Evolutionary conservation across 2,888 invertebrate species (phyloP).

Genomic region (Desoria tigrina): DNA sequence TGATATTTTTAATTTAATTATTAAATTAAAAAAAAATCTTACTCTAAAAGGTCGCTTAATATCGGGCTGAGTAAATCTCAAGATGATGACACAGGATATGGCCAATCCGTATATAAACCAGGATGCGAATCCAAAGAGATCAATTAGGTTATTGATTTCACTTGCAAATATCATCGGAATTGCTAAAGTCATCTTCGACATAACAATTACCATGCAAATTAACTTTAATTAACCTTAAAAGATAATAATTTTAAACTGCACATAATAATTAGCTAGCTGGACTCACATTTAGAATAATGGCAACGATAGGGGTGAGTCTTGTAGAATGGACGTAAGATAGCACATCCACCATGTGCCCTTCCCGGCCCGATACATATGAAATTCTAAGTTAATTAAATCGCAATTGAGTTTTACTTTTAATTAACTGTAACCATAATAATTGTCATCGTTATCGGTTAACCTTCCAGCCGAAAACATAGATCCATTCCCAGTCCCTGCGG

Average conservation of each 20-base stretch:
- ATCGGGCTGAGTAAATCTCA: conserved; percentile 87
- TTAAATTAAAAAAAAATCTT: conserved; percentile 32
- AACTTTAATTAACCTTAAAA: conserved; percentile 6
- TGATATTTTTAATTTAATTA: background rate
- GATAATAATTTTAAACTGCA: background rate
- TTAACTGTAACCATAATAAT: background rate
- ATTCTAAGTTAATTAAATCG: conserved; percentile 60
- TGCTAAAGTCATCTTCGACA: conserved; percentile 74
- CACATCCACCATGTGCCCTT: conserved; percentile 87
- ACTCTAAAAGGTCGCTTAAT: conserved; percentile 91
- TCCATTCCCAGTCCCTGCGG: conserved; percentile 91
- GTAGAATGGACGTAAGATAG: conserved; percentile 88
- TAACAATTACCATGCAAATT: background rate
- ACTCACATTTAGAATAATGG: conserved; percentile 89
- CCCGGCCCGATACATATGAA: conserved; percentile 89
- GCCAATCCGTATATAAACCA: conserved; percentile 97
- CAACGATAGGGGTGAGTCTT: conserved; percentile 87
- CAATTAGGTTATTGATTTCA: conserved; percentile 89
- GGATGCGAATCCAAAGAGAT: conserved; percentile 96
- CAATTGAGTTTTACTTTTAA: background rate
- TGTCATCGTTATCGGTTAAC: conserved; percentile 17
- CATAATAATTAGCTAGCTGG: background rate
- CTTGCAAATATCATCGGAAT: conserved; percentile 90
- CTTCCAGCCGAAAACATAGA: conserved; percentile 51
- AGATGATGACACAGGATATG: conserved; percentile 87